These are phyloP conservation scores for Atlantisia rogersi DNA, from an alignment of 2,113 vertebrate species.

Conservation along the genomic window DNA sequence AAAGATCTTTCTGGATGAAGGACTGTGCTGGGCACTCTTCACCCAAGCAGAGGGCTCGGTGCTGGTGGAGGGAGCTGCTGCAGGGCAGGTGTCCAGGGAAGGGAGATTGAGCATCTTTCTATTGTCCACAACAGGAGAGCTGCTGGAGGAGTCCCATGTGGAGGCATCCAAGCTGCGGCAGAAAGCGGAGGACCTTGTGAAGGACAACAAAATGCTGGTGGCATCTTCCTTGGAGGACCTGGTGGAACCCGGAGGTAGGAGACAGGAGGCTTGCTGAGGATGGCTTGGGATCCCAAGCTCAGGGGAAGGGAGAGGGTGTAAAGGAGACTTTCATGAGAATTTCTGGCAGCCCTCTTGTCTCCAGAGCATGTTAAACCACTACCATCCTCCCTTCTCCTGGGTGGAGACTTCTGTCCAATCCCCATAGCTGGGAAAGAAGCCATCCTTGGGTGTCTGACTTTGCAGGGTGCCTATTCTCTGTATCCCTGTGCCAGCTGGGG, in stretches of 20 bases:
- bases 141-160: slow-evolving; percentile 93
- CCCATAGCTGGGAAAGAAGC: neutral
- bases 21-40: neutral
- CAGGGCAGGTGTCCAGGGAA: accelerated
- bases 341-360: neutral
- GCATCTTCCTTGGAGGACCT: slow-evolving; percentile 69
- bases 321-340: neutral
- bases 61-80: neutral
- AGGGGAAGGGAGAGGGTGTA: neutral
- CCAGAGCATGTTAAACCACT: neutral
- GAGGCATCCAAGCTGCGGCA: slow-evolving; percentile 90
- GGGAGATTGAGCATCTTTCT: neutral
- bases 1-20: neutral
- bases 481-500: accelerated
- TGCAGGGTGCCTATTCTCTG: neutral
- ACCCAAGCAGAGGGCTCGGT: neutral
- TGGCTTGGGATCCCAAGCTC: neutral
- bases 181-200: slow-evolving; percentile 91
- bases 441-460: neutral
- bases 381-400: neutral
- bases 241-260: slow-evolving; percentile 68
- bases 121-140: slow-evolving; percentile 80
- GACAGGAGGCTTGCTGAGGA: neutral
- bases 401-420: neutral
- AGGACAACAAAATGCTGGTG: slow-evolving; percentile 87